Evolutionary conservation across 2,888 invertebrate genomes (phyloP), one percentile per base, ranked within the genome.

Genomic region (Latheticus oryzae): DNA sequence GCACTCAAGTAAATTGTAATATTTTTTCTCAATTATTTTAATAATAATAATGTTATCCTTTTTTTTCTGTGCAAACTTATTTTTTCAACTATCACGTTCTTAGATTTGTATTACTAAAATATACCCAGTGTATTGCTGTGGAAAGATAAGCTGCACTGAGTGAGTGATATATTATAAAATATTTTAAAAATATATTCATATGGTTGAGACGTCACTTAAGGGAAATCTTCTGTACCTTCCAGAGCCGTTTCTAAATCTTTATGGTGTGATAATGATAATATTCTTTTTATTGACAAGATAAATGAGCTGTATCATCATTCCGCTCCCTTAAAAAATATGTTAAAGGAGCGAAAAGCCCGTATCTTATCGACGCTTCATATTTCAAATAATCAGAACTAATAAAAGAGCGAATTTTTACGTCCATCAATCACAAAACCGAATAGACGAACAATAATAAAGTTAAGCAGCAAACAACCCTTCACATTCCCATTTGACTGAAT

Each of bases 321-420:
- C n/a, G n/a, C 1, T 23, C 12, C 40, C 40, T 7, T 37, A 37
- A 23, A 40, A 40, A 40, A 40, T 23, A 40, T 40, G 40, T 40
- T 21, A 40, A 23, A 13, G 3, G 40, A 40, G 16, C 12, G 40
- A 40, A 32, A 32, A 40, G 24, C n/a, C 12, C 24, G 13, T 24
- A 40, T 40, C 40, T 40, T 40, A 40, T 40, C 40, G 40, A 40
- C 40, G 24, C 40, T 9, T 16, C 40, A 23, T 40, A 40, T 42
- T 42, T 42, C 42, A 42, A 42, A 26, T 42, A 42, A 28, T 42
- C 42, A 16, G 15, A 26, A 26, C 26, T 42, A 42, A 42, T 42
- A 42, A 42, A 13, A 42, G 42, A 38, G 7, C 8, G 7, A 9
- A 16, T 7, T 42, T 28, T 26, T 42, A 26, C 42, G 15, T 26